Evolutionary conservation across 2,888 invertebrate genomes (phyloP), one percentile per base, ranked within the genome.

Genomic region (Dione vanillae): DNA sequence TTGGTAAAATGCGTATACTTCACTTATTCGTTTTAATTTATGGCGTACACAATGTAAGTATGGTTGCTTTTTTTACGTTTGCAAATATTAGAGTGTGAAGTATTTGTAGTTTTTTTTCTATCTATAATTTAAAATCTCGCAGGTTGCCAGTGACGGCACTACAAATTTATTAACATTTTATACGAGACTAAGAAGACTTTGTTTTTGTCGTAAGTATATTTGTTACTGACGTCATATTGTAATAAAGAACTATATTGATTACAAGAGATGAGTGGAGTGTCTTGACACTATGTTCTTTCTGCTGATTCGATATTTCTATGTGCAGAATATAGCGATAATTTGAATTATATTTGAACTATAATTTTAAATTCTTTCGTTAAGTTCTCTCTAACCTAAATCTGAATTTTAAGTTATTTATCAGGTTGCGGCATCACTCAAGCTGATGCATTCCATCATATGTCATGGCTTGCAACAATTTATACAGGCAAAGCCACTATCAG

Each of bases 401-500:
- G 12, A 58, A 12, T 47, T 12, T 47, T 14, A 35, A 11, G 0
- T 62, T 16, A 16, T 47, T 65, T 75, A 70, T 9, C 51, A 83
- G 83, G 81, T 45, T 83, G 82, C 73, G 82, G 82, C 40, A 65
- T 79, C 12, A 65, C 62, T 41, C 70, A 43, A 62, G 73, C n/a
- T 54, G 27, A 65, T 19, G 54, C 11, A n/a, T 85, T 89, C 0
- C 91, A 94, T 75, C 94, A 94, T 78, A 95, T 94, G 82, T 94
- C 94, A 0, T 95, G 95, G 95, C 83, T 94, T 35, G 93, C 90
- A 1, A 82, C 89, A 43, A 82, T 95, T 69, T 81, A 92, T 20
- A 86, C 85, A 65, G 88, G 87, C 2, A 64, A 73, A 5, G 75
- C 76, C 1, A 79, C 83, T 14, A 76, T 93, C 27, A 88, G 90